Conservation (phyloP, 2,113 vertebrate genomes). For the Pleuronectes platessa region DNA sequence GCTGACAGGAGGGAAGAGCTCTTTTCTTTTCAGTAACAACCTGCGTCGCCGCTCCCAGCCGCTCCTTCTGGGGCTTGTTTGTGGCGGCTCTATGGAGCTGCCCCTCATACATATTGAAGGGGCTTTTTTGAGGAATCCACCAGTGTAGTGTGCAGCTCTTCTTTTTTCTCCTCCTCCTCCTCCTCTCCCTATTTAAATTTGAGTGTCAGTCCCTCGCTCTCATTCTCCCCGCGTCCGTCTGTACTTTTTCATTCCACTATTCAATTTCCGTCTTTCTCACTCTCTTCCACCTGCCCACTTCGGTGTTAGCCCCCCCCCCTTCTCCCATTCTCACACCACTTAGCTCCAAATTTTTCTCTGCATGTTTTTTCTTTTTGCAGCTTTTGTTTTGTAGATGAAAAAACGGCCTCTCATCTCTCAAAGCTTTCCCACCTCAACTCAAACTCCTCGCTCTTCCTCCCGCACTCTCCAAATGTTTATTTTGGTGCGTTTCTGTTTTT, state of each 20-base stretch:
- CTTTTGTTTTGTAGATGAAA: slow-evolving; percentile 53
- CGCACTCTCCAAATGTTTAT: slow-evolving; percentile 15
- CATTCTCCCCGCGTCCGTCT: slow-evolving; percentile 46
- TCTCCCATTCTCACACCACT: slow-evolving; percentile 62
- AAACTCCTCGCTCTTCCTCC: not conserved
- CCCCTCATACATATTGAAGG: slow-evolving; percentile 80
- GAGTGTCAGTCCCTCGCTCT: slow-evolving; percentile 65
- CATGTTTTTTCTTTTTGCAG: slow-evolving; percentile 5
- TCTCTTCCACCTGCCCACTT: slow-evolving; percentile 66
- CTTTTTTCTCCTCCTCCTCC: slow-evolving; percentile 32
- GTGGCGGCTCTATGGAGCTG: slow-evolving; percentile 64
- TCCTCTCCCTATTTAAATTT: slow-evolving; percentile 72
- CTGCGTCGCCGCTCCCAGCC: slow-evolving; percentile 50
- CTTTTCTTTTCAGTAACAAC: slow-evolving; percentile 63
- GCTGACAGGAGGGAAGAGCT: slow-evolving; percentile 64
- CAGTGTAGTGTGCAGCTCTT: slow-evolving; percentile 62
- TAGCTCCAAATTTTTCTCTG: slow-evolving; percentile 22
- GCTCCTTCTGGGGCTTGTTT: slow-evolving; percentile 63
- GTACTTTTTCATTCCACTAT: slow-evolving; percentile 68
- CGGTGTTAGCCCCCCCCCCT: not conserved
- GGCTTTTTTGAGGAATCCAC: slow-evolving; percentile 74
- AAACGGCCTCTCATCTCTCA: slow-evolving; percentile 30
- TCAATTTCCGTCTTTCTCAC: slow-evolving; percentile 63
- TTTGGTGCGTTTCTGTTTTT: slow-evolving; percentile 13
- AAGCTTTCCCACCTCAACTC: slow-evolving; percentile 17